Conservation (phyloP, 2,797 vertebrate species). For the Periparus ater region DNA sequence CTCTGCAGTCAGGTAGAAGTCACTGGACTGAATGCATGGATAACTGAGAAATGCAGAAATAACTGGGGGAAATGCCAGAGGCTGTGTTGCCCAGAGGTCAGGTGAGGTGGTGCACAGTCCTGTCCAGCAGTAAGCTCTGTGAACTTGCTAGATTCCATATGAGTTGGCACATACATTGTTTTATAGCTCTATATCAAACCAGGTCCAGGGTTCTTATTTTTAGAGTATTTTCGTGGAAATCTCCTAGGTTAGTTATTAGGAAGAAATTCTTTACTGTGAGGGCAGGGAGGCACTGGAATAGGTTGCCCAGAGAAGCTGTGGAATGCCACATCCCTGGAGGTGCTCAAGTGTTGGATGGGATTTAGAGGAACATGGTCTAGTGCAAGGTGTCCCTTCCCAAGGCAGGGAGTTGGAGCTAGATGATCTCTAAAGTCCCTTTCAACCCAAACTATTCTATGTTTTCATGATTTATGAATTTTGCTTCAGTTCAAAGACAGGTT, state of each 20-base stretch:
- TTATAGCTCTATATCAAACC: neutral
- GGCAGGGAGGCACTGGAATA: neutral
- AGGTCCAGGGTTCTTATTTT: neutral
- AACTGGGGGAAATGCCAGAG: neutral
- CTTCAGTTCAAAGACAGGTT: neutral
- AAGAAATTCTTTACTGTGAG: neutral
- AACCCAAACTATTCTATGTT: neutral
- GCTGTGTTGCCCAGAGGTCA: neutral
- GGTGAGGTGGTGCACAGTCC: neutral
- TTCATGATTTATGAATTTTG: neutral
- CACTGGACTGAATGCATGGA: neutral
- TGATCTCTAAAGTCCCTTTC: neutral
- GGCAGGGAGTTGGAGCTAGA: neutral
- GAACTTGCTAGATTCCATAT: neutral
- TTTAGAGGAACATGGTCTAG: neutral
- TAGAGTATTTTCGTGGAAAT: neutral
- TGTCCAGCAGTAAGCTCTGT: neutral
- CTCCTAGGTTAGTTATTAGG: neutral
- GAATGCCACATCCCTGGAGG: neutral
- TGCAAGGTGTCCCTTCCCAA: neutral
- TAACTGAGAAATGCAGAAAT: neutral
- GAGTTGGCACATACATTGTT: neutral
- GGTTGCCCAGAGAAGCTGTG: neutral
- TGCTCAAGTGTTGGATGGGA: neutral
- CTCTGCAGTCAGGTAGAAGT: neutral